Conservation (phyloP, 2,113 vertebrate species). For the Riparia riparia region DNA sequence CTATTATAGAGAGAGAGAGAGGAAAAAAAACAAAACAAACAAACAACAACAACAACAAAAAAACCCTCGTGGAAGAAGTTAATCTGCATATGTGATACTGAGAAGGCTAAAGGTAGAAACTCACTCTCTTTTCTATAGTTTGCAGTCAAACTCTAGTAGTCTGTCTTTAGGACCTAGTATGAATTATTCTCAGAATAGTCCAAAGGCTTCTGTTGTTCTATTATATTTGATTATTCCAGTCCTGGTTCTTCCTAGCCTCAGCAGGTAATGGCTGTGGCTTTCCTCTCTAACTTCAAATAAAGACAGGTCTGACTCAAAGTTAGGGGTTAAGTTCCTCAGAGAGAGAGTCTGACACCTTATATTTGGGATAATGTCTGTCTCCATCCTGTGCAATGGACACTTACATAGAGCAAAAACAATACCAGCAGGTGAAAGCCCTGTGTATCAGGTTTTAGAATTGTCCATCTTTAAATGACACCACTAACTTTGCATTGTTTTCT, state of each 20-base stretch:
- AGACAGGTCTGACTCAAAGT: fast-evolving
- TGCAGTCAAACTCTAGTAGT: background rate
- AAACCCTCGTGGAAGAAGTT: background rate
- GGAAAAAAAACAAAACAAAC: background rate
- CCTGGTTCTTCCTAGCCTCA: background rate
- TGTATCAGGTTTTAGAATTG: background rate
- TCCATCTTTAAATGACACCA: background rate
- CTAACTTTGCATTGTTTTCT: background rate
- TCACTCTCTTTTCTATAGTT: background rate
- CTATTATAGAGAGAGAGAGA: background rate
- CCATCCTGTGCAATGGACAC: background rate
- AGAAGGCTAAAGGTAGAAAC: background rate
- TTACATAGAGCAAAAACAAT: background rate
- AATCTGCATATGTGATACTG: background rate
- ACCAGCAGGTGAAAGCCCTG: background rate
- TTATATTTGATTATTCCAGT: background rate
- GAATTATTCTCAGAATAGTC: background rate
- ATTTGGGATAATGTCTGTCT: background rate
- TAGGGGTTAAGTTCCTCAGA: background rate
- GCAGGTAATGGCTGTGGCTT: background rate
- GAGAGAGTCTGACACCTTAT: background rate
- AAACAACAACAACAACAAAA: background rate
- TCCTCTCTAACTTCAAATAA: background rate
- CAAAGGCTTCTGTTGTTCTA: background rate
- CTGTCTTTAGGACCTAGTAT: background rate